Conservation (phyloP, 2,797 vertebrate genomes). For the Micromesistius poutassou region DNA sequence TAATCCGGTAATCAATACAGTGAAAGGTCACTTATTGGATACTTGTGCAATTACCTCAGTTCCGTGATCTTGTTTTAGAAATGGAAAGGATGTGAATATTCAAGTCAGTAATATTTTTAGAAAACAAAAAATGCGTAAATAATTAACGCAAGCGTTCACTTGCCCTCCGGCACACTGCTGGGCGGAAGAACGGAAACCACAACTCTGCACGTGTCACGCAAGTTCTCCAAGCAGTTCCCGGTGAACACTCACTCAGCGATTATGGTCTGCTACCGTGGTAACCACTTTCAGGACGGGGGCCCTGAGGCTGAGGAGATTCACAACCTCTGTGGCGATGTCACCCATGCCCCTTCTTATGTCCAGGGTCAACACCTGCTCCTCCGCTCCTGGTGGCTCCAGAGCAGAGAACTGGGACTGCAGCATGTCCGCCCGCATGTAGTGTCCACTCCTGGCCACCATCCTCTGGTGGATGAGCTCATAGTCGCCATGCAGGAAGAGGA, state of each 20-base stretch:
- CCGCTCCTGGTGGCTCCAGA: conserved; percentile 77
- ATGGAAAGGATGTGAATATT: background rate
- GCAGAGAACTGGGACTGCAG: conserved; percentile 82
- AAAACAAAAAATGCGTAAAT: background rate
- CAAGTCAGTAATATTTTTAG: background rate
- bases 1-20: background rate
- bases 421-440: conserved; percentile 83
- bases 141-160: background rate
- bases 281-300: background rate
- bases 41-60: background rate
- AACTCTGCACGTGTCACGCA: background rate
- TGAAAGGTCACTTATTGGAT: background rate
- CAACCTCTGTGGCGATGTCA: conserved; percentile 72
- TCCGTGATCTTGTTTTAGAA: background rate
- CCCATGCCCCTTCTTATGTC: conserved; percentile 68
- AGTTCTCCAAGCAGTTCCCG: background rate
- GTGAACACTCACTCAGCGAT: background rate
- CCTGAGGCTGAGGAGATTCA: conserved; percentile 47
- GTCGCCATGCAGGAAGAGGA: conserved; percentile 79
- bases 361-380: conserved; percentile 78
- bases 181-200: background rate
- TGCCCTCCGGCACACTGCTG: background rate
- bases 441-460: conserved; percentile 74
- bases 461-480: conserved; percentile 74
- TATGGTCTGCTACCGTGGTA: background rate